Evolutionary conservation across 2,113 vertebrate species (phyloP).

Genomic region (Hemichromis elongatus): DNA sequence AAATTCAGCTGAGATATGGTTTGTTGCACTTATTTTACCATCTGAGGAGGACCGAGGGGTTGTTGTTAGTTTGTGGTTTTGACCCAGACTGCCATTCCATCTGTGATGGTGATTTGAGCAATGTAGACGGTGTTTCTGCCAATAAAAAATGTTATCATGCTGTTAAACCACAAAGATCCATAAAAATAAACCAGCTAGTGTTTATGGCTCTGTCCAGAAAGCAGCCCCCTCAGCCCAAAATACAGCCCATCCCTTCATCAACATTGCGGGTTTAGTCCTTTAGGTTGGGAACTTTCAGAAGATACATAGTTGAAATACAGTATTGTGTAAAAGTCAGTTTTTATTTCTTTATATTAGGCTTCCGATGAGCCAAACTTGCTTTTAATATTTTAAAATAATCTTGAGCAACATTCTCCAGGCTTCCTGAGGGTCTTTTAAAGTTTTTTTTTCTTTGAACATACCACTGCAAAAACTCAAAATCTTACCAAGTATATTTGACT

Average conservation of each 20-base stretch:
- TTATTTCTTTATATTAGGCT: neutral
- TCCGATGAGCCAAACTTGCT: neutral
- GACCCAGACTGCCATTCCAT: conserved; percentile 25
- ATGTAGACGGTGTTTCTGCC: neutral
- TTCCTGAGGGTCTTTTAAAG: neutral
- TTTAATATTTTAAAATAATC: neutral
- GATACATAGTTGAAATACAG: neutral
- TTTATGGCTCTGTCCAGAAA: conserved; percentile 11
- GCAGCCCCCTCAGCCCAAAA: neutral
- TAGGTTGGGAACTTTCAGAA: rapidly evolving
- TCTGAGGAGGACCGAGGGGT: neutral
- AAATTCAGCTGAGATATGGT: conserved; percentile 26
- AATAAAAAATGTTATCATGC: conserved; percentile 26
- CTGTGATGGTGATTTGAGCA: conserved; percentile 30
- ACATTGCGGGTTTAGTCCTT: neutral
- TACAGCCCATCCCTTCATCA: neutral
- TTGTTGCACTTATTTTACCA: conserved; percentile 31
- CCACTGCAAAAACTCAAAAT: no score
- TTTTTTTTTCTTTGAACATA: neutral
- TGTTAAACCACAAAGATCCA: conserved; percentile 24
- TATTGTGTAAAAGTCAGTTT: rapidly evolving
- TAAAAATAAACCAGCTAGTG: conserved; percentile 3
- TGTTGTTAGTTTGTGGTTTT: conserved; percentile 5
- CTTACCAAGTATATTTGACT: no score
- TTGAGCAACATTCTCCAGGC: neutral